phyloP scores from a whole-genome alignment of 2,888 invertebrate species.

The Temnothorax rugatulus region DNA sequence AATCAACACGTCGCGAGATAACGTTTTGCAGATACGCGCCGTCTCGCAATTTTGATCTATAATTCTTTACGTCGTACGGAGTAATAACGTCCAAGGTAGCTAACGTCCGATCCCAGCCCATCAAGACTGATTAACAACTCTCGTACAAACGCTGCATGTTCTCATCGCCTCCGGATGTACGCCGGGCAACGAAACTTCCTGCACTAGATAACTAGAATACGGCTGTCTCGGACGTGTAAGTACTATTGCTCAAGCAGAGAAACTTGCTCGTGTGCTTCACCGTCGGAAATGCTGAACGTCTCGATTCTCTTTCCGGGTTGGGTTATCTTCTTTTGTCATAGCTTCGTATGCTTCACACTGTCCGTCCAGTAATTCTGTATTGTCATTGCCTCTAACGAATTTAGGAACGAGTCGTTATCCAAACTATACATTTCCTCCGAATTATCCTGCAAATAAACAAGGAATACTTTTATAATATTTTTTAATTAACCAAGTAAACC shows the following conservation, averaged over 20 bases:
- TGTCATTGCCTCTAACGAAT: constrained; percentile 97
- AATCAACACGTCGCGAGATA: constrained; percentile 65
- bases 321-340: constrained; percentile 87
- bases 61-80: constrained; percentile 44
- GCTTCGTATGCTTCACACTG: constrained; percentile 95
- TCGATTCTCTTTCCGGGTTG: constrained; percentile 73
- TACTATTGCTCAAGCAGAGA: constrained; percentile 75
- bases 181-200: constrained; percentile 3
- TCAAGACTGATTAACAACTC: constrained; percentile 28
- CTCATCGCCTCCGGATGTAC: background rate
- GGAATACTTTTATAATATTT: constrained; percentile 61
- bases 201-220: constrained; percentile 32
- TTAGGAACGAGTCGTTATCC: constrained; percentile 97
- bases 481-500: background rate
- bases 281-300: constrained; percentile 74
- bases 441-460: constrained; percentile 90
- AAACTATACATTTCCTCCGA: constrained; percentile 98
- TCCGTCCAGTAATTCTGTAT: constrained; percentile 98
- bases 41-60: constrained; percentile 65
- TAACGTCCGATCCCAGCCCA: constrained; percentile 43
- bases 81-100: constrained; percentile 44
- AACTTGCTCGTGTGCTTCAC: constrained; percentile 75
- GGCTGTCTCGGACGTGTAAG: constrained; percentile 57
- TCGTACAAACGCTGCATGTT: background rate
- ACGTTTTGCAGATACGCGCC: constrained; percentile 2